A percentile compares a stretch with the other conserved stretches of the same genome.
phyloP scores from a whole-genome alignment of 1,140 invertebrate genomes.

The Phthorimaea operculella region DNA sequence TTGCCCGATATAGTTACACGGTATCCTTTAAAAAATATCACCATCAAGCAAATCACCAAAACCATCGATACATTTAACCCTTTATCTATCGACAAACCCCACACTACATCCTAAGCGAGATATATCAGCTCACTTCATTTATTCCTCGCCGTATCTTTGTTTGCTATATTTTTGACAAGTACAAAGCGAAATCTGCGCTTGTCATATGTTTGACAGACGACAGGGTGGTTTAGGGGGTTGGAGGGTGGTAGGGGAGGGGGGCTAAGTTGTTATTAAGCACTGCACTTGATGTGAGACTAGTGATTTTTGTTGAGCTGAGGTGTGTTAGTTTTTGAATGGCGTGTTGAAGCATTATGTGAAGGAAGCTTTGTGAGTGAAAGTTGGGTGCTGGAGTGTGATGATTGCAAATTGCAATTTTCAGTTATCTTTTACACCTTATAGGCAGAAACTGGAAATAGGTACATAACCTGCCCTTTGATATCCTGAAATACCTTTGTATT shows the following conservation, averaged over 20 bases:
- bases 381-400: too few relatives aligned
- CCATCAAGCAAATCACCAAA: too few relatives aligned
- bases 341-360: not conserved
- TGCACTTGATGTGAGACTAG: slow-evolving; percentile 38
- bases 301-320: not conserved
- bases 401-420: too few relatives aligned
- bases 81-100: slow-evolving; percentile 26
- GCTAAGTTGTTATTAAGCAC: slow-evolving; percentile 63
- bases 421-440: too few relatives aligned
- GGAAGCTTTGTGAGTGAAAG: not conserved
- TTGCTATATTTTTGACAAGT: slow-evolving; percentile 67
- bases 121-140: slow-evolving; percentile 67
- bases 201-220: slow-evolving; percentile 62
- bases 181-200: slow-evolving; percentile 64
- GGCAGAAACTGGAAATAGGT: too few relatives aligned
- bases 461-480: too few relatives aligned
- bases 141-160: slow-evolving; percentile 63
- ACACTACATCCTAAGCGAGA: slow-evolving; percentile 37
- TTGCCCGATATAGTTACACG: too few relatives aligned
- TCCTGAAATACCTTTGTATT: too few relatives aligned
- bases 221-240: slow-evolving; percentile 12
- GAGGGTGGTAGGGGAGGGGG: slow-evolving; percentile 20
- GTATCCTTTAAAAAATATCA: too few relatives aligned
- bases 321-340: slow-evolving; percentile 14
- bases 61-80: not conserved